Percentiles rank a stretch among this genome's conserved stretches.
phyloP scores from a whole-genome alignment of 2,113 vertebrate genomes.

The Cololabis saira region DNA sequence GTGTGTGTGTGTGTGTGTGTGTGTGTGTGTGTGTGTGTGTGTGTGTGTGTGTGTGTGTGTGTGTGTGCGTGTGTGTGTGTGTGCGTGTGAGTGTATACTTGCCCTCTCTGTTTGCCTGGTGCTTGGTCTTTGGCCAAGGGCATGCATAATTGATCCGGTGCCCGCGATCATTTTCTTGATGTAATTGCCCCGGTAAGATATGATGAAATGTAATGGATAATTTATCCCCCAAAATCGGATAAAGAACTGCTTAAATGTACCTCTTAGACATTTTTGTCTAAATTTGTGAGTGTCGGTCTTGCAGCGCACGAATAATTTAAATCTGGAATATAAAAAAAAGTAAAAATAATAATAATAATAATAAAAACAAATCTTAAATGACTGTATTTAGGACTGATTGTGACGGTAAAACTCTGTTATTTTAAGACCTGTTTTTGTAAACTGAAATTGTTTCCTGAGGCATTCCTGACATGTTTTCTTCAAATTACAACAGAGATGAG shows the following conservation, averaged over 20 bases:
- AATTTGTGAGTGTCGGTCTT: constrained; percentile 10
- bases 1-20: too few species aligned
- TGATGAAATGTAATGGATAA: constrained; percentile 99
- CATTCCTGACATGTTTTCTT: too few species aligned
- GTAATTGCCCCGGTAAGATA: constrained; percentile 99
- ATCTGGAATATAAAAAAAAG: background rate
- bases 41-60: too few species aligned
- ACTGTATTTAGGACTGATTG: background rate
- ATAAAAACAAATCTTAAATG: too few species aligned
- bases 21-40: too few species aligned
- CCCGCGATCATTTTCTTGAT: constrained; percentile 99
- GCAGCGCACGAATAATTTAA: constrained; percentile 6
- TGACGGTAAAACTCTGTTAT: background rate
- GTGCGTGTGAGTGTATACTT: constrained; percentile 55
- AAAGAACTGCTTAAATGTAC: constrained; percentile 82
- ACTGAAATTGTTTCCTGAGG: too few species aligned
- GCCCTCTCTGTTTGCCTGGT: constrained; percentile 92
- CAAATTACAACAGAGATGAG: too few species aligned
- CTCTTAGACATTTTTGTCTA: constrained; percentile 37
- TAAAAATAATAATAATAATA: too few species aligned
- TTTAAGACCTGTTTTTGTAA: too few species aligned
- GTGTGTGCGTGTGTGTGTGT: too few species aligned
- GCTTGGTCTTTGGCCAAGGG: constrained; percentile 96
- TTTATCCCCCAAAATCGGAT: constrained; percentile 87
- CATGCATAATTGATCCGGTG: constrained; percentile 99